These are phyloP conservation scores for Copidosoma aretas DNA, from an alignment of 2,888 invertebrate species.

Conservation along the genomic window DNA sequence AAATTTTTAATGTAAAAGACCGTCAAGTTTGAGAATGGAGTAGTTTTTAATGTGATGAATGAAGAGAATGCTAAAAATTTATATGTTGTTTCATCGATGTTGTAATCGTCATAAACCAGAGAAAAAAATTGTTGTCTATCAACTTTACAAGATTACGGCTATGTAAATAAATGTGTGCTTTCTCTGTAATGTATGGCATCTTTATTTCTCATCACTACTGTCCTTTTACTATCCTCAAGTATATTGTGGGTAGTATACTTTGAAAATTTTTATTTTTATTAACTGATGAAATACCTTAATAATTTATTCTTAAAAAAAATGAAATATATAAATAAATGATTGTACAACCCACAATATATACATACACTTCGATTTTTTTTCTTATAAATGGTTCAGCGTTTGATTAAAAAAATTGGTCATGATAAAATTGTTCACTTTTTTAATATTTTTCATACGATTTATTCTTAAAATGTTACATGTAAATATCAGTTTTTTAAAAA, in stretches of 20 bases:
- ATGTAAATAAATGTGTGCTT: conserved; percentile 62
- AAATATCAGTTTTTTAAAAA: too few species aligned
- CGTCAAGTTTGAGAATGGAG: conserved; percentile 6
- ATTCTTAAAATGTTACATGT: too few species aligned
- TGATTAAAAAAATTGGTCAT: too few species aligned
- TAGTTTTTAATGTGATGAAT: conserved; percentile 27
- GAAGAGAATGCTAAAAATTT: conserved; percentile 44
- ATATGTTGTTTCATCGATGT: conserved; percentile 44
- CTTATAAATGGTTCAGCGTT: too few species aligned
- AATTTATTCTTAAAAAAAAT: neutral
- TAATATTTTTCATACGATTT: too few species aligned
- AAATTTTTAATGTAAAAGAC: conserved; percentile 15
- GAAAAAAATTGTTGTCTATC: conserved; percentile 32
- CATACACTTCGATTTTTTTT: too few species aligned
- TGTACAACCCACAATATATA: too few species aligned
- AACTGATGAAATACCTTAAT: neutral
- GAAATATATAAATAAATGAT: neutral
- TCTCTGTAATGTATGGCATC: conserved; percentile 51
- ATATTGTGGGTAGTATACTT: neutral
- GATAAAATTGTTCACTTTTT: too few species aligned
- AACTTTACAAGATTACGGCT: conserved; percentile 49
- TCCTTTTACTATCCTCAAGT: conserved; percentile 24
- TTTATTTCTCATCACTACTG: conserved; percentile 35
- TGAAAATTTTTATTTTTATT: neutral
- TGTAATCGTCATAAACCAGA: conserved; percentile 40